Base-by-base conservation (phyloP, 2,797 vertebrate genomes). In the Echiichthys vipera region DNA sequence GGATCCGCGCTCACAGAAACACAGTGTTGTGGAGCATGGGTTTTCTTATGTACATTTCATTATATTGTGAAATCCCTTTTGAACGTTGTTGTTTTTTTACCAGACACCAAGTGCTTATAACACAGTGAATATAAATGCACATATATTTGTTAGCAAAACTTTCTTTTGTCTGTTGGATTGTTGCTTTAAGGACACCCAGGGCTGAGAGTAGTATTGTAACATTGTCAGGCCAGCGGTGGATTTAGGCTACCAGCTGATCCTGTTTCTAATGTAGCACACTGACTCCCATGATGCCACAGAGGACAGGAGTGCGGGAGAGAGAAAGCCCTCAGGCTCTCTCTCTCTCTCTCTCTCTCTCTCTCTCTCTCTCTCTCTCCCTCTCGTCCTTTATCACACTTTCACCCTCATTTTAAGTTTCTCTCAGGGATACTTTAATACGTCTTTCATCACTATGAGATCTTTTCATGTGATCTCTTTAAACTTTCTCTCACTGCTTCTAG, bases 261-360 rank as follows among this genome's bases (percentile, higher is more conserved):
- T 66, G 80, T 78, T 90, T 82, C 80, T 68, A 85, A 90, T 88
- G 84, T 86, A 89, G 88, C 72, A 88, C 86, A 88, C 75, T 15
- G 76, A 87, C 88, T 92, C 90, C 90, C 86, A 89, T 84, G 91
- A 88, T 85, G 86, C 86, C 43, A 65, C 65, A 57, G 71, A 83
- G 75, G 70, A 59, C 1, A 43, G 78, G 75, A 22, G 24, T 42
- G 27, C 49, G 45, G 50, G 30, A 47, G 54, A 45, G 68, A 54
- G 46, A 74, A 63, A 71, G 32, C n/a, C n/a, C n/a, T n/a, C n/a
- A 82, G 56, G 64, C 82, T 74, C 58, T 73, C 14, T 24, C 49
- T 47, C 71, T 75, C 51, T 7, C 36, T 65, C 64, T 74, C 37
- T 57, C 55, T 80, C 61, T 77, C 51, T 53, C 66, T 34, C 54